Evolutionary conservation across 2,113 vertebrate genomes (phyloP).

Genomic region (Coregonus clupeaformis): DNA sequence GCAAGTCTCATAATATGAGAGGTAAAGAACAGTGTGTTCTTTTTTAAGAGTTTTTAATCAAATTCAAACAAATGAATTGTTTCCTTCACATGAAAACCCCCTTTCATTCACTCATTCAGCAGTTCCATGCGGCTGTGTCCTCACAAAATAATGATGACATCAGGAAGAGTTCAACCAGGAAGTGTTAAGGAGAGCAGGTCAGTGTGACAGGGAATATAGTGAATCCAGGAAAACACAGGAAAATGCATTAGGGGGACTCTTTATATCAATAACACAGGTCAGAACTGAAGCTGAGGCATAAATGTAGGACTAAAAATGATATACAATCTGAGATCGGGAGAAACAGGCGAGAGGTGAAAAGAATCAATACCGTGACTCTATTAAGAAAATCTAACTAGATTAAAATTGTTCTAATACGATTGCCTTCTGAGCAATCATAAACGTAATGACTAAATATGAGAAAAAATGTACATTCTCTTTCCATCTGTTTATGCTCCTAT

Average conservation of each 20-base stretch:
- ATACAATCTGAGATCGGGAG: slow-evolving; percentile 55
- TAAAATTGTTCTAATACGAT: slow-evolving; percentile 69
- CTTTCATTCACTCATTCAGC: too few relatives aligned
- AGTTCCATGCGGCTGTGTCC: slow-evolving; percentile 81
- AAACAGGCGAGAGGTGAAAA: slow-evolving; percentile 45
- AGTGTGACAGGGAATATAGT: not conserved
- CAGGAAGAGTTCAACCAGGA: slow-evolving; percentile 66
- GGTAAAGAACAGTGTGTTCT: too few relatives aligned
- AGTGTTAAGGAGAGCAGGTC: not conserved
- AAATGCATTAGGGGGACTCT: not conserved
- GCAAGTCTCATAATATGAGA: too few relatives aligned
- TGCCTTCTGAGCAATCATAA: slow-evolving; percentile 61
- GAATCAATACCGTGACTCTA: slow-evolving; percentile 64
- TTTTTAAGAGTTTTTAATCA: too few relatives aligned
- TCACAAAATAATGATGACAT: slow-evolving; percentile 88
- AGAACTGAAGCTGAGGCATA: not conserved
- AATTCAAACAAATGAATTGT: too few relatives aligned
- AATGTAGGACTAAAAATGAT: slow-evolving; percentile 17
- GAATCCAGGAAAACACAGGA: not conserved
- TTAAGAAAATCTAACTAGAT: slow-evolving; percentile 68
- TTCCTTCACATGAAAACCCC: too few relatives aligned
- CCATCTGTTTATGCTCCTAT: slow-evolving; percentile 54
- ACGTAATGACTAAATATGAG: slow-evolving; percentile 52
- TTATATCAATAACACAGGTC: not conserved
- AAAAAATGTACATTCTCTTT: slow-evolving; percentile 48